Evolutionary conservation across 2,113 vertebrate species (phyloP), one percentile per base, ranked within the genome.

Genomic region (Periophthalmus modestus): DNA sequence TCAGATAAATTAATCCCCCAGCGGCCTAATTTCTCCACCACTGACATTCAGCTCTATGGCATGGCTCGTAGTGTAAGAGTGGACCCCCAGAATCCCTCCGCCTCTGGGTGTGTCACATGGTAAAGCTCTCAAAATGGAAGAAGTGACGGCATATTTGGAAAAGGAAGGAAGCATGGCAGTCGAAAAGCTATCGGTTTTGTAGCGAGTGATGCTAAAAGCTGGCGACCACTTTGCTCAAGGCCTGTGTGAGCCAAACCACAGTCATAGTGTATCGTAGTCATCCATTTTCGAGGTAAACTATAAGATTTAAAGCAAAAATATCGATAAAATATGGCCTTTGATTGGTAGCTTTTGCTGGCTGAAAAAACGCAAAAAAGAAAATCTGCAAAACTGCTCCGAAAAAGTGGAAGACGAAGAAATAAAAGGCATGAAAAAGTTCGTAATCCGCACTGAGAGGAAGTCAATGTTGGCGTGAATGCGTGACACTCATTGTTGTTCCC

Each of bases 61-160:
- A 58, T 84, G 68, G 85, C 81, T 89, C 88, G 87, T 88, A 92
- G 84, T 65, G 34, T 34, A 65, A 43, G 34, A 65, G 62, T n/a
- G 62, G 62, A 65, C 62, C 62, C 28, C 11, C 34, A 10, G 16
- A 12, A 13, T 43, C n/a, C 34, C 18, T n/a, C 33, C 33, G 4
- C 16, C 34, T n/a, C n/a, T n/a, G 43, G 34, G 16, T 63, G 15
- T 33, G 24, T 61, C 21, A 62, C 34, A 34, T 9, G 59, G 59
- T 34, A 62, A 62, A 62, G 59, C 62, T 65, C n/a, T 65, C 18
- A 36, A 43, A 65, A 36, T 65, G 62, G 62, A 43, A 36, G 33
- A 43, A 65, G n/a, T 21, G 0, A 21, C 21, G 62, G 62, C 62
- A 12, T 43, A 43, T 65, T 63, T n/a, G 62, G 7, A 39, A 21